Percentiles rank a stretch among this genome's conserved stretches.
These are phyloP conservation scores for Metacarcinus magister DNA, from an alignment of 2,888 invertebrate genomes.

Conservation along the genomic window DNA sequence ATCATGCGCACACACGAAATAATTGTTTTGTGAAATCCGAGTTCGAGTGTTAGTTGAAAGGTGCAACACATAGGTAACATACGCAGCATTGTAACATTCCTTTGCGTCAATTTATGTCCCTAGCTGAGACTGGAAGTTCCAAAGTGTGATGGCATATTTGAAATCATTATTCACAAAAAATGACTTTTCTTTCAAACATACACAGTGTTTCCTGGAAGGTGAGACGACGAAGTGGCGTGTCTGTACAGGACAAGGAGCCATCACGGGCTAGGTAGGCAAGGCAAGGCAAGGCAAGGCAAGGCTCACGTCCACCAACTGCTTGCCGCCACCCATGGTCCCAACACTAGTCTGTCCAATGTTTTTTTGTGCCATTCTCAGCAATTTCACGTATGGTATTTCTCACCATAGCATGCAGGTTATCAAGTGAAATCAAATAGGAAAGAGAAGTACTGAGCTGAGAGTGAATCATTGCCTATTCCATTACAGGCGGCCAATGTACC, in stretches of 20 bases:
- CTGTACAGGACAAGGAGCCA: background rate
- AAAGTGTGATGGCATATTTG: background rate
- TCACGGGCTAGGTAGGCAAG: no score
- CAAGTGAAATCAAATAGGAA: background rate
- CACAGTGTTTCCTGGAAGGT: background rate
- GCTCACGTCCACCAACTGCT: background rate
- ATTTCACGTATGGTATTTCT: background rate
- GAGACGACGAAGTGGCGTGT: background rate
- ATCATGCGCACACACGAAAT: background rate
- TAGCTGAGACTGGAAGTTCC: background rate
- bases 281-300: background rate
- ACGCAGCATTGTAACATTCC: background rate
- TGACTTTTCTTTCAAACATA: background rate
- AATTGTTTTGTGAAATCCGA: conserved; percentile 91
- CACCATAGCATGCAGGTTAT: background rate
- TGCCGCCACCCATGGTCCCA: background rate
- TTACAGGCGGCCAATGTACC: background rate
- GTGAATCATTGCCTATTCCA: background rate
- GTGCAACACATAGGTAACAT: background rate
- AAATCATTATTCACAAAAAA: background rate
- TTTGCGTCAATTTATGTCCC: background rate
- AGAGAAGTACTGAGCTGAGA: background rate
- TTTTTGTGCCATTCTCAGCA: background rate
- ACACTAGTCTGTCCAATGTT: background rate
- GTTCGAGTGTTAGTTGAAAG: background rate